Evolutionary conservation across 2,888 invertebrate genomes (phyloP).

Genomic region (Petrolisthes cinctipes): DNA sequence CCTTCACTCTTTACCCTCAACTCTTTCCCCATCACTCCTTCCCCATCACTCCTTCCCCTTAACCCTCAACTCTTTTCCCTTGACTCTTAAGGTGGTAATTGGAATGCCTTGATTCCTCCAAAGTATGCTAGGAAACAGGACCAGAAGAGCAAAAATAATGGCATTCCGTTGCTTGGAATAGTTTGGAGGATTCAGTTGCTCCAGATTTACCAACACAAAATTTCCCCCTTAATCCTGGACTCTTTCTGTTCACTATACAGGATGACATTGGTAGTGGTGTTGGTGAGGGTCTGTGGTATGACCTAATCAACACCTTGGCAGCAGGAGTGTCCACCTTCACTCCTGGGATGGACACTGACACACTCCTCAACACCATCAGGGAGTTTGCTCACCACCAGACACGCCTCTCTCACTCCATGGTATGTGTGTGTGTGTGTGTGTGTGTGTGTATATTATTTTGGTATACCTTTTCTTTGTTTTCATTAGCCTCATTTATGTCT

Average conservation of each 20-base stretch:
- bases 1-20: too few relatives aligned
- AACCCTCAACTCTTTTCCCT: too few relatives aligned
- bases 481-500: background rate
- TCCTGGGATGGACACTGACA: constrained; percentile 67
- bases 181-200: too few relatives aligned
- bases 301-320: constrained; percentile 76
- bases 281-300: constrained; percentile 76
- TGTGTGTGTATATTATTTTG: background rate
- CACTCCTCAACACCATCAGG: constrained; percentile 74
- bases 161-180: too few relatives aligned
- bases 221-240: too few relatives aligned
- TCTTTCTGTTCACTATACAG: background rate
- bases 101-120: too few relatives aligned
- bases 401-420: constrained; percentile 76
- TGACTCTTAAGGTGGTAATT: too few relatives aligned
- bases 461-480: background rate
- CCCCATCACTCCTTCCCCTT: too few relatives aligned
- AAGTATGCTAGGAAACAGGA: too few relatives aligned
- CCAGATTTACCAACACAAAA: too few relatives aligned
- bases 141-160: too few relatives aligned
- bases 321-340: constrained; percentile 65
- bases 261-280: constrained; percentile 54
- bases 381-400: constrained; percentile 78
- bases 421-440: constrained; percentile 65
- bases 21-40: too few relatives aligned